Evolutionary conservation across 2,888 invertebrate genomes (phyloP), one percentile per base, ranked within the genome.

Genomic region (Trilocha varians): DNA sequence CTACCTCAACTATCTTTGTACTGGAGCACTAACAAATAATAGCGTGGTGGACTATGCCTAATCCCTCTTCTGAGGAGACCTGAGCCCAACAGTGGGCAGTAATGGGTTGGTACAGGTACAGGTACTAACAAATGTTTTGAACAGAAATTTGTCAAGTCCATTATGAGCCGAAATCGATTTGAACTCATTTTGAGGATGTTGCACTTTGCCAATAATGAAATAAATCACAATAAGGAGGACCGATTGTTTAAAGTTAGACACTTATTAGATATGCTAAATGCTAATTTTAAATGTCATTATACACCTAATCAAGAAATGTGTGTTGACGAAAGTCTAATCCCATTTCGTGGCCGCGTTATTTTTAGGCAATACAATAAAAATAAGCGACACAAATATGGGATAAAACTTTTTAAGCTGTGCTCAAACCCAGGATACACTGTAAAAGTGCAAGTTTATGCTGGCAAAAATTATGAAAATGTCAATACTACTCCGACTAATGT

Each of bases 361-460:
- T 57, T 54, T 33, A 18, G 54, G 9, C 52, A 56, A 39, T 52
- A 53, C 25, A 46, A 48, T 39, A 52, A 55, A 39, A 9, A 14
- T 1, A 52, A 53, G 40, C 16, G 45, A 3, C 51, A 55, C 33
- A 55, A 55, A 32, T 56, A 57, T 39, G 54, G 54, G 0, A 53
- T 59, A 2, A 57, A 59, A 38, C 17, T 45, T 3, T 59, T 67
- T 39, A 64, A 66, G 55, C 34, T 58, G 6, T 59, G 57, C 38
- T 48, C 49, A 1, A 2, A 42, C 18, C 56, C 57, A 2, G 62
- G 59, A 3, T 63, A 62, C 47, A 58, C 55, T n/a, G 45, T 33
- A 38, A 54, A 52, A 46, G 14, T 58, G 18, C 25, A 48, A 25
- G 15, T 60, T 13, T 65, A 63, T 47, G 43, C 45, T 42, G 62